Percentiles rank a stretch among this genome's conserved stretches.
Evolutionary conservation across 2,797 vertebrate species (phyloP).

Genomic region (Gymnocypris eckloni): DNA sequence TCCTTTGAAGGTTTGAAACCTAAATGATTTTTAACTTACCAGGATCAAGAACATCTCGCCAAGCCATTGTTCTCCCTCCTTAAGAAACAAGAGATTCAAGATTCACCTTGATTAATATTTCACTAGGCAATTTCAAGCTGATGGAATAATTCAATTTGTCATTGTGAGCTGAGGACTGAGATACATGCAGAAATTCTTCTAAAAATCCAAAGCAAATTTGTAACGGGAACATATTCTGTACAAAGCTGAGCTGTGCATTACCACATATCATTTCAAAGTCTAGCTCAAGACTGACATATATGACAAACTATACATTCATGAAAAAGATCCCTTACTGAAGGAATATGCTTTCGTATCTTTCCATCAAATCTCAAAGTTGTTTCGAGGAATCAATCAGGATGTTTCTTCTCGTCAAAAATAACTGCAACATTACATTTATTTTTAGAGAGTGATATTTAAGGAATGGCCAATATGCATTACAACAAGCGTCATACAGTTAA

Average conservation of each 20-base stretch:
- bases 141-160: constrained; percentile 23
- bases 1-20: not conserved
- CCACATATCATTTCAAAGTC: not conserved
- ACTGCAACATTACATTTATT: not conserved
- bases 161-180: constrained; percentile 34
- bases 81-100: constrained; percentile 66
- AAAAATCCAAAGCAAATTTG: constrained; percentile 17
- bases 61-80: constrained; percentile 61
- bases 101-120: constrained; percentile 74
- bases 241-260: not conserved
- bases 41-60: constrained; percentile 16
- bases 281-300: not conserved
- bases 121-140: constrained; percentile 64
- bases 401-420: not conserved
- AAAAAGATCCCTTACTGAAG: not conserved
- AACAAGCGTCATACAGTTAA: not conserved
- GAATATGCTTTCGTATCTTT: not conserved
- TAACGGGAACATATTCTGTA: not conserved
- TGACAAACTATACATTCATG: not conserved
- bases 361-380: not conserved
- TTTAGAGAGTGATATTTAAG: not conserved
- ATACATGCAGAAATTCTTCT: not conserved
- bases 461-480: not conserved
- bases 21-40: constrained; percentile 25
- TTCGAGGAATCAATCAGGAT: not conserved